These are phyloP conservation scores for Sarcophaga bullata DNA, from an alignment of 1,140 invertebrate species.

Conservation along the genomic window DNA sequence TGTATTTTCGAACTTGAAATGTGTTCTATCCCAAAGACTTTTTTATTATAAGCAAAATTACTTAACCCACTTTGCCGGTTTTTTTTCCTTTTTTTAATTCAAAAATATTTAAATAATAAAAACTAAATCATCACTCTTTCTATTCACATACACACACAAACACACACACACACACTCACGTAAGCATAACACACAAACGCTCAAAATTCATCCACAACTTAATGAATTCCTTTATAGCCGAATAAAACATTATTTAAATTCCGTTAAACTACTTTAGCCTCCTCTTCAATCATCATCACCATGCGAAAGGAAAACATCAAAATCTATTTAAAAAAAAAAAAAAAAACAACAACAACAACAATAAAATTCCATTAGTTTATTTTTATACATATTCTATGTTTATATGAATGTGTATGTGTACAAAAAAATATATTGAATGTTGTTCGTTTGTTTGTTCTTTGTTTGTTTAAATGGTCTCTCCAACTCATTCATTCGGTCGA, in stretches of 20 bases:
- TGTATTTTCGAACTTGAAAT: too few species aligned
- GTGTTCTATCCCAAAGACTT: too few species aligned
- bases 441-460: conserved; percentile 28
- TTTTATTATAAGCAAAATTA: too few species aligned
- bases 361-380: conserved; percentile 38
- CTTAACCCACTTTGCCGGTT: too few species aligned
- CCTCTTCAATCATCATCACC: conserved; percentile 32
- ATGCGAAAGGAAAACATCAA: conserved; percentile 26
- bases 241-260: conserved; percentile 36
- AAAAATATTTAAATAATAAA: conserved; percentile 32
- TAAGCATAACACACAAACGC: too few species aligned
- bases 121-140: neutral
- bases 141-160: too few species aligned
- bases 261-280: conserved; percentile 25
- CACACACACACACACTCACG: too few species aligned
- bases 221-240: conserved; percentile 35
- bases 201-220: neutral
- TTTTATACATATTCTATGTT: neutral
- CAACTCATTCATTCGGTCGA: neutral
- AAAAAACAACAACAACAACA: neutral
- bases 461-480: neutral
- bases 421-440: neutral
- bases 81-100: neutral
- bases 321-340: neutral
- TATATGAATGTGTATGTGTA: conserved; percentile 1